Evolutionary conservation across 1,140 invertebrate genomes (phyloP).

Genomic region (Diorhabda elongata): DNA sequence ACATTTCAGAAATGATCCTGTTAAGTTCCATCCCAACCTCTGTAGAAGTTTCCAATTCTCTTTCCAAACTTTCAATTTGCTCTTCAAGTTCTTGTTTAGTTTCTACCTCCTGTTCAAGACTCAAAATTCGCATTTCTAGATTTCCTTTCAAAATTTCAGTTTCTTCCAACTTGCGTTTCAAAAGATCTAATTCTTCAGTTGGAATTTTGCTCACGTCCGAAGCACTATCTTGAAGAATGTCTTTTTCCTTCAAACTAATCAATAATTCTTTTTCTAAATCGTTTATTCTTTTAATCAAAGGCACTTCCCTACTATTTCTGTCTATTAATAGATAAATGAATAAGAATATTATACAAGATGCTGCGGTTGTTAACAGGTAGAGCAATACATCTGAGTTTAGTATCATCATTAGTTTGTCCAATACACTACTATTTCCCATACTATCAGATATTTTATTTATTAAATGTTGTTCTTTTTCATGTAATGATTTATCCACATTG

Average conservation of each 20-base stretch:
- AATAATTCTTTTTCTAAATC: slow-evolving; percentile 57
- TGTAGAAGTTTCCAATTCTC: slow-evolving; percentile 61
- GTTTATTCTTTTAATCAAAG: slow-evolving; percentile 58
- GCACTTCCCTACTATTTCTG: slow-evolving; percentile 61
- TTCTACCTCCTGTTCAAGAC: slow-evolving; percentile 46
- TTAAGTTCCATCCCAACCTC: slow-evolving; percentile 63
- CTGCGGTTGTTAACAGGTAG: slow-evolving; percentile 57
- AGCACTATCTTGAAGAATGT: slow-evolving; percentile 60
- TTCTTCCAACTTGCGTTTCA: slow-evolving; percentile 14
- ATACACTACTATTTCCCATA: slow-evolving; percentile 7
- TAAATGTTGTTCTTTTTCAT: not conserved
- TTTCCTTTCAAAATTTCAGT: slow-evolving; percentile 64
- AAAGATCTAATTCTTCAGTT: slow-evolving; percentile 60
- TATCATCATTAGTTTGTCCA: slow-evolving; percentile 10
- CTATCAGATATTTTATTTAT: slow-evolving; percentile 7
- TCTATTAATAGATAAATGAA: slow-evolving; percentile 73
- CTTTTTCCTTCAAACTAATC: slow-evolving; percentile 58
- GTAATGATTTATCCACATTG: not conserved
- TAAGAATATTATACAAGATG: slow-evolving; percentile 65
- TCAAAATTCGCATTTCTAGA: slow-evolving; percentile 55
- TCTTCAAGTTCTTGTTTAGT: slow-evolving; percentile 51
- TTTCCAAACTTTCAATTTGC: slow-evolving; percentile 56
- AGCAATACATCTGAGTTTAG: slow-evolving; percentile 33
- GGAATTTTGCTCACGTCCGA: slow-evolving; percentile 49
- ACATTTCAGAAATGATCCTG: slow-evolving; percentile 60